phyloP scores from a whole-genome alignment of 2,888 invertebrate genomes.

The Bugulina stolonifera region DNA sequence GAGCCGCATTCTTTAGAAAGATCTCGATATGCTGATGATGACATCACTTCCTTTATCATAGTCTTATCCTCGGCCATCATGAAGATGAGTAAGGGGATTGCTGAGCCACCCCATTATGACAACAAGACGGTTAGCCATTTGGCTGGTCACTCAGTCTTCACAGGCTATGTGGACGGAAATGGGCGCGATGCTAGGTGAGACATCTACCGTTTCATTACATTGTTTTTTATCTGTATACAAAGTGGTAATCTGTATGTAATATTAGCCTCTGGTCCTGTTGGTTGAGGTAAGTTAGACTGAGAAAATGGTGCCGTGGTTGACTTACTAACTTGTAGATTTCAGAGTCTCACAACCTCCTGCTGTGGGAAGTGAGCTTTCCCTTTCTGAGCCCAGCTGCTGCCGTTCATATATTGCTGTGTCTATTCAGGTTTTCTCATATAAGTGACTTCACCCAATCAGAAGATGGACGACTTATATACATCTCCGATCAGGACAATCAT shows the following conservation, averaged over 20 bases:
- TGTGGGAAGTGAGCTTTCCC: too few relatives aligned
- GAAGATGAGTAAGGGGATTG: not conserved
- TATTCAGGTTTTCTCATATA: not conserved
- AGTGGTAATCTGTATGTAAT: too few relatives aligned
- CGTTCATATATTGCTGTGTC: too few relatives aligned
- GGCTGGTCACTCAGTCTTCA: slow-evolving; percentile 6
- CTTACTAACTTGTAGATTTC: too few relatives aligned
- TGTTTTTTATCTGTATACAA: too few relatives aligned
- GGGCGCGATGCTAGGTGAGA: not conserved
- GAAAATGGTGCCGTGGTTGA: too few relatives aligned
- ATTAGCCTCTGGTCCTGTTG: too few relatives aligned
- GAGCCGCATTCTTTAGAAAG: not conserved
- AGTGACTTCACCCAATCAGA: not conserved
- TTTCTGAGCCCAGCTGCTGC: too few relatives aligned
- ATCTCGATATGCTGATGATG: slow-evolving; percentile 1
- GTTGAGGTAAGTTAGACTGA: too few relatives aligned
- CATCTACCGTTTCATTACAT: not conserved
- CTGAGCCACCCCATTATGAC: not conserved
- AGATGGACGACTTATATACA: not conserved
- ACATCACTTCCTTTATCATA: not conserved
- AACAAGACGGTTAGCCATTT: not conserved
- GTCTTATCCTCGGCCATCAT: not conserved
- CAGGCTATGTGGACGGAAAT: not conserved
- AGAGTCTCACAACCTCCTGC: too few relatives aligned
- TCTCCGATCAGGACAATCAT: slow-evolving; percentile 7